A percentile compares a stretch with the other conserved stretches of the same genome.
These are phyloP conservation scores for Tipula vernalis DNA, from an alignment of 2,888 invertebrate species.

Conservation along the genomic window DNA sequence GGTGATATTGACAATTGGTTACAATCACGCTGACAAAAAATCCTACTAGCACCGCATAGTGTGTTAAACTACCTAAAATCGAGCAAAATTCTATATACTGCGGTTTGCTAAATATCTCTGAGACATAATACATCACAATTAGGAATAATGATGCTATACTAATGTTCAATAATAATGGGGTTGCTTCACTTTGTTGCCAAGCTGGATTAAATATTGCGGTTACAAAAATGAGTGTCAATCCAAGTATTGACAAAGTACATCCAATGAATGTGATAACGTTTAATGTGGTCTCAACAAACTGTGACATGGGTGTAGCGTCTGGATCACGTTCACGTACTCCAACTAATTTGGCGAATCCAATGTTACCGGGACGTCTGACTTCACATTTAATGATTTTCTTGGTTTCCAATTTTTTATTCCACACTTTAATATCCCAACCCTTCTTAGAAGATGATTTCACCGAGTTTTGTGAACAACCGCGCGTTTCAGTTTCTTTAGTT, in stretches of 20 bases:
- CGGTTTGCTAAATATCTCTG: not conserved
- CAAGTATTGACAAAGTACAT: not conserved
- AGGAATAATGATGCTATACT: not conserved
- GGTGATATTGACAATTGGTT: not conserved
- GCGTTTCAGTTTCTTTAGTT: not conserved
- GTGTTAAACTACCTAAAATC: not conserved
- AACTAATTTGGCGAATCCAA: not conserved
- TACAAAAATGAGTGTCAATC: not conserved
- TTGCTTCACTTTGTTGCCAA: not conserved
- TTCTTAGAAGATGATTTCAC: not conserved
- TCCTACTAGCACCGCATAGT: not conserved
- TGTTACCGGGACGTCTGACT: not conserved
- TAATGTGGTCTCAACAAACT: not conserved
- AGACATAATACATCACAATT: not conserved
- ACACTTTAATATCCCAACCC: not conserved
- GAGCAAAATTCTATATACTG: not conserved
- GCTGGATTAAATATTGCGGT: not conserved
- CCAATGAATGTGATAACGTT: not conserved
- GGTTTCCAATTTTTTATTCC: not conserved
- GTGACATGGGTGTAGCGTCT: not conserved
- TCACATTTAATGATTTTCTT: not conserved
- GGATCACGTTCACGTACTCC: not conserved
- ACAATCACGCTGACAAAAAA: not conserved
- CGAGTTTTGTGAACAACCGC: not conserved
- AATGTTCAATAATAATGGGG: not conserved